These are phyloP conservation scores for Sinonovacula constricta DNA, from an alignment of 1,140 invertebrate species.

Conservation along the genomic window DNA sequence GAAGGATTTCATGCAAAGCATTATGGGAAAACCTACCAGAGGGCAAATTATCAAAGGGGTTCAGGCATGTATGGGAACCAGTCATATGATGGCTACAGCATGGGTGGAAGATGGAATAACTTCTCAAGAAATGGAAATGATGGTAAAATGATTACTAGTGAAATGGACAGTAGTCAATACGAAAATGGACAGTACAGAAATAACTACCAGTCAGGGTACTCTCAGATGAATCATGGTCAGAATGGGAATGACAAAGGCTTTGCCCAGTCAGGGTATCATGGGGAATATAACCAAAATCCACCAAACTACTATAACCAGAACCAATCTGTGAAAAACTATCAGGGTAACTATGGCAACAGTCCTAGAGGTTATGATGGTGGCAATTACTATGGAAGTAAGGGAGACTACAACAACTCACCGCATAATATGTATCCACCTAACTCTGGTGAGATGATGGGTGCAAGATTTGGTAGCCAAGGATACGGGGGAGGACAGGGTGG, in stretches of 20 bases:
- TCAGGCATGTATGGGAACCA: conserved; percentile 29
- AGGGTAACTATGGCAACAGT: conserved; percentile 40
- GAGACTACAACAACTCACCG: conserved; percentile 23
- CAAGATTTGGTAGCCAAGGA: conserved; percentile 36
- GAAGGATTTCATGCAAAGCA: conserved; percentile 24
- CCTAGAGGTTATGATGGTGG: conserved; percentile 31
- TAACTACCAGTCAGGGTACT: conserved; percentile 24
- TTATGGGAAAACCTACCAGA: conserved; percentile 27
- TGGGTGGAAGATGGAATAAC: conserved; percentile 31
- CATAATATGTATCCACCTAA: conserved; percentile 43
- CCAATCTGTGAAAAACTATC: conserved; percentile 44
- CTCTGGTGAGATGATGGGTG: conserved; percentile 28
- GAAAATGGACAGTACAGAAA: conserved; percentile 36
- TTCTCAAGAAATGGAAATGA: conserved; percentile 18
- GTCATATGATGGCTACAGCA: conserved; percentile 26
- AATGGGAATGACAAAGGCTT: conserved; percentile 37
- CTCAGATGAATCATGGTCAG: conserved; percentile 38
- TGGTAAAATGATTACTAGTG: neutral
- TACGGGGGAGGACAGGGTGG: conserved; percentile 34
- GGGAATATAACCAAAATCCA: conserved; percentile 50
- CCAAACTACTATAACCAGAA: conserved; percentile 47
- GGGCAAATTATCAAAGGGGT: conserved; percentile 9
- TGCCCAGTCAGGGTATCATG: conserved; percentile 32
- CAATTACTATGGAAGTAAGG: conserved; percentile 36
- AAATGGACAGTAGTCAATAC: conserved; percentile 19